Evolutionary conservation across 1,140 invertebrate genomes (phyloP), one percentile per base, ranked within the genome.

Genomic region (Pogonus chalceus): DNA sequence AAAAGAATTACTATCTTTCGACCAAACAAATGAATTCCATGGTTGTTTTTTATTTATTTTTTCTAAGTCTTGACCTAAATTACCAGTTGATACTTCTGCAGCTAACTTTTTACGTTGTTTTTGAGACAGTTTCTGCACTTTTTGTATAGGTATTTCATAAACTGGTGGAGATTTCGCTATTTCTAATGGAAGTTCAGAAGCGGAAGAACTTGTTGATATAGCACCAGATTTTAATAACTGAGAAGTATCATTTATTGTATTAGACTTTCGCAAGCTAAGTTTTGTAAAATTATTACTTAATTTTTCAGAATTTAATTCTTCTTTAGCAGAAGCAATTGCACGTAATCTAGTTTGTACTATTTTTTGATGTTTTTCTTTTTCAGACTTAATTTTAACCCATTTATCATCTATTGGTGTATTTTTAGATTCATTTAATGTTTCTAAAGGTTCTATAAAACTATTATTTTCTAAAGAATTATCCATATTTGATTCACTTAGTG

Each of bases 21-120:
- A 49, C 9, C 4, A 3, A 21, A 21, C 22, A 9, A 21, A 49
- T 4, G 7, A 20, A 49, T 49, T 23, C 47, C 47, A 49, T 20
- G 9, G 7, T 10, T 10, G 18, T 23, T 49, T 49, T 22, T 49
- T 20, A 49, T 49, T 49, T 18, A 49, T 3, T 24, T 35, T 31
- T 1, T 51, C 49, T 20, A 51, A 20, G 2, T 51, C 4, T n/a
- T 31, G n/a, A 7, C 23, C 23, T 31, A 51, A 35, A 31, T n/a
- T 22, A 18, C 3, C 10, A n/a, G 23, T 51, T 3, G 23, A n/a
- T 10, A 16, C 31, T 56, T 73, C 67, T 52, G 69, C 60, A 1
- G 70, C 70, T 23, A 77, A 59, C 57, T 72, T 76, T 60, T 81
- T 81, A 16, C 78, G 66, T 63, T 81, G 78, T 55, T 81, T 82